A percentile compares a stretch with the other conserved stretches of the same genome.
Evolutionary conservation across 1,140 invertebrate species (phyloP).

Genomic region (Popillia japonica): DNA sequence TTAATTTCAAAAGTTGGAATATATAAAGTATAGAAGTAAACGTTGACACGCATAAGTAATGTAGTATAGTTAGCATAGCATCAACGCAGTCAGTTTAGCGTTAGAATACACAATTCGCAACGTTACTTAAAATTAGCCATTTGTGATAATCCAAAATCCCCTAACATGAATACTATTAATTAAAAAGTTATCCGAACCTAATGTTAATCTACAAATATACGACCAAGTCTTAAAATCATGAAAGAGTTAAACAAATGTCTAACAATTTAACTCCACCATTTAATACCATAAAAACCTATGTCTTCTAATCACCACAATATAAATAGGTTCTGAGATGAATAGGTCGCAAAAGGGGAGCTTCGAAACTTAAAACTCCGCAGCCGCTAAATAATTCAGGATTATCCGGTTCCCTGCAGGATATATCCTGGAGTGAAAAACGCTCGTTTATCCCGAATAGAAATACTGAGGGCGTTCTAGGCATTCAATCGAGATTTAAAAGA

Average conservation of each 20-base stretch:
- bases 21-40: no score
- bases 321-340: constrained; percentile 28
- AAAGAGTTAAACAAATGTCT: neutral
- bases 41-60: no score
- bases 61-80: no score
- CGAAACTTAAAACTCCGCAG: constrained; percentile 23
- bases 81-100: no score
- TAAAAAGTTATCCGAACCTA: neutral
- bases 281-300: constrained; percentile 23
- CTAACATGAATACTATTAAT: no score
- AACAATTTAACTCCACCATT: neutral
- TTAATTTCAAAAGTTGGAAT: no score
- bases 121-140: no score
- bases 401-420: constrained; percentile 13
- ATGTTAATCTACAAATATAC: neutral
- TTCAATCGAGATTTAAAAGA: constrained; percentile 35
- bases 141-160: no score
- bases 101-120: no score
- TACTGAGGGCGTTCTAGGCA: neutral
- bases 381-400: constrained; percentile 35
- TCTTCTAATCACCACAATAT: constrained; percentile 19
- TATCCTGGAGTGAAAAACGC: constrained; percentile 13
- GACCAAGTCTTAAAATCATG: neutral
- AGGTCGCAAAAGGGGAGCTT: constrained; percentile 2
- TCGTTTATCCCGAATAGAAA: constrained; percentile 30